Base-by-base conservation (phyloP, 2,888 invertebrate species). In the Caenorhabditis drosophilae region DNA sequence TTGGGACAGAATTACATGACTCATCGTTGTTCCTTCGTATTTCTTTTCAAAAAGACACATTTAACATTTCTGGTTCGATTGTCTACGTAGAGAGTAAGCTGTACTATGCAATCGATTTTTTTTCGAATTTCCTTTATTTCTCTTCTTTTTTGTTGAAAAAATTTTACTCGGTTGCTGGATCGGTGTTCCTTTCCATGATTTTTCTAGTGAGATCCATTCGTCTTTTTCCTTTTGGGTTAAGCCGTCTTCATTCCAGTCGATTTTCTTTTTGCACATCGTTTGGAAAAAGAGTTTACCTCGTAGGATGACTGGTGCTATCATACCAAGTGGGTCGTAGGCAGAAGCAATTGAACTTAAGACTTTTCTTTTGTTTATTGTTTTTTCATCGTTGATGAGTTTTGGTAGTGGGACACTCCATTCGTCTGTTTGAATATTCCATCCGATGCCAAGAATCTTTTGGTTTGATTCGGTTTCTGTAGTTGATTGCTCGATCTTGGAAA, bases 251-350 rank as follows among this genome's bases (percentile, higher is more conserved):
- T n/a, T n/a, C n/a, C n/a, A n/a, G n/a, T n/a, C n/a, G n/a, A n/a
- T n/a, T n/a, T n/a, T n/a, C n/a, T n/a, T n/a, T n/a, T n/a, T n/a
- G n/a, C 56, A 51, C 7, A 64, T 16, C 15, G 44, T 40, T 55
- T 70, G 67, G 11, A 55, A 36, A 36, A 67, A 70, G 1, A 46
- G 12, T 18, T 64, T 63, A 11, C 51, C 56, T 2, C 15, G n/a
- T 0, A 70, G 44, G 9, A 55, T 18, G 0, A 49, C 41, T 25
- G 73, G 73, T 7, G 56, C 15, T 0, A 58, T 6, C 6, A 51
- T 11, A 22, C 70, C 67, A 15, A 48, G 31, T 2, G 66, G 68
- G 36, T 70, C 73, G 46, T 47, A 67, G 41, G 18, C 2, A 0
- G 31, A 18, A 9, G 63, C 54, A 18, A 6, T 27, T 26, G 40